Conservation (phyloP, 2,888 invertebrate species). For the Plagodis pulveraria region DNA sequence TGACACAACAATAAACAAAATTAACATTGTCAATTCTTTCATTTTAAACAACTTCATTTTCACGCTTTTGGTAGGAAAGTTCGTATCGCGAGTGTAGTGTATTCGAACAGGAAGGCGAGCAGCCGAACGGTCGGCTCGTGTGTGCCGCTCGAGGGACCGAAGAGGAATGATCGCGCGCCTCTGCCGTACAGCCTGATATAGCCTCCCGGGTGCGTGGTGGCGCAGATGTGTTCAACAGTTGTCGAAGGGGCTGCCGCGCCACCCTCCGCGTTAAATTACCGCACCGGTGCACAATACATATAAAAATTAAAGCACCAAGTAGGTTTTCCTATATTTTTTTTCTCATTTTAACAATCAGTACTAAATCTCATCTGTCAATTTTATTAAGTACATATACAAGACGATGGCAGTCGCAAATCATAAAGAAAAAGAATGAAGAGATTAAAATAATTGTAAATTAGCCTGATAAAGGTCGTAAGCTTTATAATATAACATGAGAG, state of each 20-base stretch:
- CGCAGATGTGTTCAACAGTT: constrained; percentile 81
- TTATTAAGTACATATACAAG: too few species aligned
- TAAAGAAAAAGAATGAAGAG: too few species aligned
- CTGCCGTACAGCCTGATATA: constrained; percentile 48
- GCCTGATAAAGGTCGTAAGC: too few species aligned
- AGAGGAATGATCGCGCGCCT: constrained; percentile 55
- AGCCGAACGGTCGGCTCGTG: constrained; percentile 26
- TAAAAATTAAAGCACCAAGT: constrained; percentile 4
- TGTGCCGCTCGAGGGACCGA: constrained; percentile 37
- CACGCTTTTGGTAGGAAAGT: constrained; percentile 35
- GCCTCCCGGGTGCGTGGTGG: constrained; percentile 43
- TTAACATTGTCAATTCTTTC: constrained; percentile 12
- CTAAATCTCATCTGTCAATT: neutral
- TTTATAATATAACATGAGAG: too few species aligned
- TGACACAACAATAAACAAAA: constrained; percentile 1
- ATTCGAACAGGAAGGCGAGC: constrained; percentile 35
- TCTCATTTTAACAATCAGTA: too few species aligned
- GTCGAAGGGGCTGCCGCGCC: constrained; percentile 51
- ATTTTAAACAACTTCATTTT: constrained; percentile 60
- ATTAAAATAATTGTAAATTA: too few species aligned
- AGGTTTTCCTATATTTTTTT: constrained; percentile 8
- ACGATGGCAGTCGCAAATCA: too few species aligned
- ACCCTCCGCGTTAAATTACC: constrained; percentile 33
- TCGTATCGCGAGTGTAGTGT: constrained; percentile 15
- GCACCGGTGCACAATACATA: neutral